Evolutionary conservation across 2,888 invertebrate genomes (phyloP).

Genomic region (Andrena haemorrhoa): DNA sequence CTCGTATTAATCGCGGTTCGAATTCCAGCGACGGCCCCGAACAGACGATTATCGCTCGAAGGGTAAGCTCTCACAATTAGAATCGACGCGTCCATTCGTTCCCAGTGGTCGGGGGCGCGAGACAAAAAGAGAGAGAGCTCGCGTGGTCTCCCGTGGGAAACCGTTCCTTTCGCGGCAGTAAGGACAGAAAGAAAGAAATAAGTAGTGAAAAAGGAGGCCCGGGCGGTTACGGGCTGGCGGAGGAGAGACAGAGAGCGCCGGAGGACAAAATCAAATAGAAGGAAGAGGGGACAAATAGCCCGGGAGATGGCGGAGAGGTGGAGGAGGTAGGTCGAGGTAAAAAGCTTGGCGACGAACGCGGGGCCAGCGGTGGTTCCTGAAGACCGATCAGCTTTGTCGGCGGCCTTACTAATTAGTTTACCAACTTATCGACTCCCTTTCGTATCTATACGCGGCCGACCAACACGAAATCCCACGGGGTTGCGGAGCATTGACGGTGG

Average conservation of each 20-base stretch:
- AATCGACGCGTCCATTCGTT: constrained; percentile 60
- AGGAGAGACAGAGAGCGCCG: constrained; percentile 56
- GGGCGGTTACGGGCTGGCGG: constrained; percentile 61
- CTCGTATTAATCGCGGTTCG: constrained; percentile 19
- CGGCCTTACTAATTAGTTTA: constrained; percentile 84
- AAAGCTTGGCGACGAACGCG: constrained; percentile 80
- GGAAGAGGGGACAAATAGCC: constrained; percentile 74
- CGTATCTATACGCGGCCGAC: constrained; percentile 74
- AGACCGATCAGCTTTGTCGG: constrained; percentile 84
- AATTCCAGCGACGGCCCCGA: constrained; percentile 36
- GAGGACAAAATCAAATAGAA: constrained; percentile 64
- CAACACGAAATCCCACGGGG: constrained; percentile 48
- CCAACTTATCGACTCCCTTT: constrained; percentile 83
- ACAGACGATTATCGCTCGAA: constrained; percentile 49
- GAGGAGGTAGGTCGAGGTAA: constrained; percentile 73
- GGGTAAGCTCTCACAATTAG: constrained; percentile 58
- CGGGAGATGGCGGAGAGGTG: constrained; percentile 67
- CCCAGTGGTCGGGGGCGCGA: constrained; percentile 33
- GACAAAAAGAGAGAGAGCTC: constrained; percentile 60
- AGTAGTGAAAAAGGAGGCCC: constrained; percentile 77
- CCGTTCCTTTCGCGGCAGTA: constrained; percentile 76
- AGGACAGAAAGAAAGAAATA: constrained; percentile 78
- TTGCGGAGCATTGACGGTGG: constrained; percentile 72
- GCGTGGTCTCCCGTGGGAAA: constrained; percentile 79
- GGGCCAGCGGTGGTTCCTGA: constrained; percentile 69